Conservation (phyloP, 2,797 vertebrate species). For the Poeciliopsis paucimaculata region DNA sequence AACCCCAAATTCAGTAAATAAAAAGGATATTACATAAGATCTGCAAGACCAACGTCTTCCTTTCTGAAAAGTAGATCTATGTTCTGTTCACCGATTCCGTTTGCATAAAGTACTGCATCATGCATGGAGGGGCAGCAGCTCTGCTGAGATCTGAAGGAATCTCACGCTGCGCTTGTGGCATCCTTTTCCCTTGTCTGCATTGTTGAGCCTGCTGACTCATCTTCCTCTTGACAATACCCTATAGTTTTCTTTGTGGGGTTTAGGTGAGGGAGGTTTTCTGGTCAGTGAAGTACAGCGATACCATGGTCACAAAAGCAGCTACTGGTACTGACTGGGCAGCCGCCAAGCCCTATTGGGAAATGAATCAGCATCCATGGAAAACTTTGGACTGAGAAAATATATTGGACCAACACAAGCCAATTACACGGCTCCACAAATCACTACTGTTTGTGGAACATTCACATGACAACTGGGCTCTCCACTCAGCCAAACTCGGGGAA, state of each 20-base stretch:
- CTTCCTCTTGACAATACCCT: background rate
- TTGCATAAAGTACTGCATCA: background rate
- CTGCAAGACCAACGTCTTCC: background rate
- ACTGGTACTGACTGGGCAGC: background rate
- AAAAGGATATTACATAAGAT: background rate
- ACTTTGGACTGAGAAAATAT: background rate
- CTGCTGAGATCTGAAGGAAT: background rate
- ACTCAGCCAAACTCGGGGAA: background rate
- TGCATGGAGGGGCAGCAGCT: background rate
- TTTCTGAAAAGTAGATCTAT: background rate
- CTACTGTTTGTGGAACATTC: background rate
- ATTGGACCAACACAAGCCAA: background rate
- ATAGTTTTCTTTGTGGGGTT: background rate
- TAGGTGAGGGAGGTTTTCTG: background rate
- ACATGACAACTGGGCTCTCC: background rate
- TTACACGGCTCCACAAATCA: background rate
- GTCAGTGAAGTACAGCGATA: background rate
- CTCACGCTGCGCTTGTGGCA: background rate
- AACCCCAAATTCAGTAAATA: background rate
- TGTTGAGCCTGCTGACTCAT: background rate
- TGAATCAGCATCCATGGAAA: background rate
- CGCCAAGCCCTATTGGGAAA: background rate
- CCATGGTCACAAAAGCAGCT: background rate
- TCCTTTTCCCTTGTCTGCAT: background rate
- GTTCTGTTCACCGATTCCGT: background rate